phyloP scores from a whole-genome alignment of 2,797 vertebrate genomes.

The Hylomyscus alleni region DNA sequence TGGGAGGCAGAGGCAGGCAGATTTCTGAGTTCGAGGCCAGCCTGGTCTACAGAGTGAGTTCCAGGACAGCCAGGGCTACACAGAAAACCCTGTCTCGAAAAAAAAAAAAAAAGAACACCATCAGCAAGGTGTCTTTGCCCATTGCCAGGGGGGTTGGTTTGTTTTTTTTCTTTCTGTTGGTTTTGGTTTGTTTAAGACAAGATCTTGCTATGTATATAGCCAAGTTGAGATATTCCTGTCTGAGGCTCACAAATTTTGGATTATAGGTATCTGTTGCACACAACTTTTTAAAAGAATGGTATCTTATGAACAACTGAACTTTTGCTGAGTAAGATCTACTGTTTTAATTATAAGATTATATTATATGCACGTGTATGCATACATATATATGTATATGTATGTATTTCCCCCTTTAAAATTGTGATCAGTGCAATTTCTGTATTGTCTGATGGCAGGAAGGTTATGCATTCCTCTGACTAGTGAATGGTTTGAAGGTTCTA shows the following conservation, averaged over 20 bases:
- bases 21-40: no score
- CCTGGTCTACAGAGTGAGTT: no score
- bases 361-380: neutral
- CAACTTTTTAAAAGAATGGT: neutral
- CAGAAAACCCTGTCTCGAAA: no score
- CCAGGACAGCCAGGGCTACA: no score
- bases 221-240: neutral
- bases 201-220: neutral
- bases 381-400: neutral
- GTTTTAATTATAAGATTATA: slow-evolving; percentile 22
- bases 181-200: neutral
- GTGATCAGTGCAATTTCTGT: neutral
- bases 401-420: no score
- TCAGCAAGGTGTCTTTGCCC: neutral
- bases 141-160: neutral
- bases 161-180: neutral
- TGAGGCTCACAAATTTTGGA: neutral
- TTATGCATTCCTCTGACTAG: neutral
- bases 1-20: no score
- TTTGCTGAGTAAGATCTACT: slow-evolving; percentile 28
- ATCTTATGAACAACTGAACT: slow-evolving; percentile 28
- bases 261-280: neutral
- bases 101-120: neutral
- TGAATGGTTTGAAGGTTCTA: slow-evolving; percentile 48
- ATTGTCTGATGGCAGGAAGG: slow-evolving; percentile 1